Base-by-base conservation (phyloP, 2,797 vertebrate genomes). In the Rachycentron canadum region DNA sequence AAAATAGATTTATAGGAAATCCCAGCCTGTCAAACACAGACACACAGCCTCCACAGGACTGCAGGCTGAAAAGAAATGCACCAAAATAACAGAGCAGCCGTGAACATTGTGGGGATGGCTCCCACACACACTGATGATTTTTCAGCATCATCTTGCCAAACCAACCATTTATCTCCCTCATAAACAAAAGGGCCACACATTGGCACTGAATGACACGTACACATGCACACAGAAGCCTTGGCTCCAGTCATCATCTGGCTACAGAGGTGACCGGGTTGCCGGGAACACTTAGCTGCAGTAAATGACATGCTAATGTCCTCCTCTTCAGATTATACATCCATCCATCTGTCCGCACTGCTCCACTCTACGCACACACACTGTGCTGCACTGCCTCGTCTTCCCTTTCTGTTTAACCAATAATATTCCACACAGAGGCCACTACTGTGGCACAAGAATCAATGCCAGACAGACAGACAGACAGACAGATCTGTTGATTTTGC, bases 151-250 rank as follows among this genome's bases (percentile, higher is more conserved):
- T 80, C 72, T 83, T 71, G 68, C 70, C 59, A 80, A 86, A 78
- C 55, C 80, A n/a, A 25, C 65, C 67, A 79, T 88, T 84, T 83
- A 83, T 87, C 77, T 81, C 59, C 64, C 63, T 57, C 56, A 56
- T 63, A 76, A 76, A 91, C 84, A 91, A 90, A 89, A 89, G 71
- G 59, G 49, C 82, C 80, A 77, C 83, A 90, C 84, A 87, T 71
- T 65, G 78, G 72, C 73, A 81, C 53, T 72, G 83, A 84, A 77
- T 79, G 76, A 50, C 71, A 72, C 17, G 12, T 3, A 40, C 38
- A 45, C 55, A 68, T 40, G 59, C 50, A 73, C 69, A 65, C 66
- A 78, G 79, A 75, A 14, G 68, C 56, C 43, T 82, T 60, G 58
- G 82, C 76, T 76, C 41, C 3, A 25, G 63, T 59, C 21, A 43